Percentiles rank a stretch among this genome's conserved stretches.
Conservation (phyloP, 2,888 invertebrate genomes). For the Eulithis testata region DNA sequence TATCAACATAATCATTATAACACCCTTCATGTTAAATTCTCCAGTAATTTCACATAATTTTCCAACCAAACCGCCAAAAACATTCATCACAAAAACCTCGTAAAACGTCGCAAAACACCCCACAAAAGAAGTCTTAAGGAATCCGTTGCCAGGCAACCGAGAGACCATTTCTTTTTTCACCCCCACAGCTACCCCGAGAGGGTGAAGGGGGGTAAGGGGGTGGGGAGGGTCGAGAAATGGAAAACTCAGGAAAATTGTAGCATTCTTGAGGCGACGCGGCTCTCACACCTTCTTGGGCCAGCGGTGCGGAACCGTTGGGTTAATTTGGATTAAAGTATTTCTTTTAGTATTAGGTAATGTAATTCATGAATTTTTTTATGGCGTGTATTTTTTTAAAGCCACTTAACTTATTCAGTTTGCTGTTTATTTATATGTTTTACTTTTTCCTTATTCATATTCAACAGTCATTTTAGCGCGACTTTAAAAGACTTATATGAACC, state of each 20-base stretch:
- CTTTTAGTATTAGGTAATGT: too few species aligned
- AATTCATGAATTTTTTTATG: too few species aligned
- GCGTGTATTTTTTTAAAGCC: too few species aligned
- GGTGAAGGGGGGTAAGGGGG: slow-evolving; percentile 39
- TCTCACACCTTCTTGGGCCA: slow-evolving; percentile 80
- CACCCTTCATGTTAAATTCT: too few species aligned
- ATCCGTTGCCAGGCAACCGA: slow-evolving; percentile 70
- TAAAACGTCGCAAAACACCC: slow-evolving; percentile 25
- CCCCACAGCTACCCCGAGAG: slow-evolving; percentile 41
- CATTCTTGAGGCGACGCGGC: slow-evolving; percentile 84
- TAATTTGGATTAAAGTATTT: slow-evolving; percentile 2
- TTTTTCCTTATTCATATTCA: too few species aligned
- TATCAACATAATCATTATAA: too few species aligned
- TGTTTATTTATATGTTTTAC: too few species aligned
- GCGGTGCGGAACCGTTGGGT: slow-evolving; percentile 61
- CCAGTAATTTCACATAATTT: too few species aligned
- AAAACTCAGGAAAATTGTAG: slow-evolving; percentile 85
- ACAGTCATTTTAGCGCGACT: too few species aligned
- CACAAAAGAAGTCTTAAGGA: slow-evolving; percentile 50
- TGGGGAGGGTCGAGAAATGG: slow-evolving; percentile 78
- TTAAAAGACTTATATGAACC: too few species aligned
- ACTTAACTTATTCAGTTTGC: too few species aligned
- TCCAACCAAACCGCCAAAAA: slow-evolving; percentile 1
- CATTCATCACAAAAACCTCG: slow-evolving; percentile 18
- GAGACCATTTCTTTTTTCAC: slow-evolving; percentile 76